Evolutionary conservation across 2,888 invertebrate species (phyloP), one percentile per base, ranked within the genome.

Genomic region (Drosophila paracracens): DNA sequence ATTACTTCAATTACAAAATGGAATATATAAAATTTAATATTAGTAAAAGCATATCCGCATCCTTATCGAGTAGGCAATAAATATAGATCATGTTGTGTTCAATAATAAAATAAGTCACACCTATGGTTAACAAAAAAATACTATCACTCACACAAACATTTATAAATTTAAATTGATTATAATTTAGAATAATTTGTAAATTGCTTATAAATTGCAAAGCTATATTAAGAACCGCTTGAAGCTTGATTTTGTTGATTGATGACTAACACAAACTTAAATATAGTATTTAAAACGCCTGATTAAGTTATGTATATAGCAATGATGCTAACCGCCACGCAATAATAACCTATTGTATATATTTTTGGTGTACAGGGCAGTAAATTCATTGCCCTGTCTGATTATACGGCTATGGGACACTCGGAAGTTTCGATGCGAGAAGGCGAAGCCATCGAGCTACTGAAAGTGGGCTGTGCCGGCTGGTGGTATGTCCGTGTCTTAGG

Each of bases 401-500:
- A 98, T 94, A 96, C 96, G 92, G 97, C 98, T 74, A 96, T 97
- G 93, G 98, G 98, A 83, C 96, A 96, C 83, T 97, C 97, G 81
- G 98, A 98, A 94, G 96, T 98, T 81, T 96, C 97, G 78, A 95
- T 98, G 94, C 95, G 95, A 71, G 98, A 98, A 94, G 98, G 98
- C 29, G 98, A 98, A 94, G 95, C 95, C 87, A 96, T 98, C 83
- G 97, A 98, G 92, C 95, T 98, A 83, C 95, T 98, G 83, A 98
- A 98, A 94, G 96, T 98, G 84, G 98, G 98, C 92, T 97, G 97
- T 94, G 98, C 98, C 83, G 98, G 98, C 83, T 98, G 98, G 98
- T 98, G 98, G 98, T 98, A 97, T 94, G 97, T 98, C 92, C 96
- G 97, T 91, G 95, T 97, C 68, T 94, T 96, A 92, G 96, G 97